phyloP scores from a whole-genome alignment of 2,797 vertebrate genomes.

The Ctenochaetus hawaiiensis region DNA sequence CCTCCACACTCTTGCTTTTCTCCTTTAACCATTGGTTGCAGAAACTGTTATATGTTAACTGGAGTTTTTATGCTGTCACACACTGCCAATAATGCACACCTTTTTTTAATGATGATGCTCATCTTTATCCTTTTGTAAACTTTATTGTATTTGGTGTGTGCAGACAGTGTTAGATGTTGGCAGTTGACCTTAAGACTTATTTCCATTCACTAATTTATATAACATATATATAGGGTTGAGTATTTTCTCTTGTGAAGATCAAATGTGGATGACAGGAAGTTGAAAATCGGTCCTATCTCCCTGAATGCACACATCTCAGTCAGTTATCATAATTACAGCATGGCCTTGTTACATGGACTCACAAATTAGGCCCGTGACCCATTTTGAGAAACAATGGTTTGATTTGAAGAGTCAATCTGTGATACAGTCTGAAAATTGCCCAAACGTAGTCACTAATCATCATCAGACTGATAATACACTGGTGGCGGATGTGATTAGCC shows the following conservation, averaged over 20 bases:
- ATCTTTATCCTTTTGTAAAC: no score
- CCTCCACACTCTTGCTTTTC: no score
- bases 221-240: background rate
- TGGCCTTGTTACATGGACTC: background rate
- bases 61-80: no score
- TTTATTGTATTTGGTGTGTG: no score
- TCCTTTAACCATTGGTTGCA: no score
- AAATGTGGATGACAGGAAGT: background rate
- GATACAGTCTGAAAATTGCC: conserved; percentile 28
- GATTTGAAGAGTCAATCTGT: conserved; percentile 47
- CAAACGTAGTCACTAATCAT: conserved; percentile 37
- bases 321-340: conserved; percentile 23
- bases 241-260: background rate
- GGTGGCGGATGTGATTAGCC: conserved; percentile 49
- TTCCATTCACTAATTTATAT: background rate
- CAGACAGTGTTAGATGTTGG: no score
- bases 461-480: conserved; percentile 27
- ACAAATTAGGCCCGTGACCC: conserved; percentile 38
- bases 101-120: no score
- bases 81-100: no score
- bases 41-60: no score
- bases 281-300: background rate
- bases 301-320: background rate
- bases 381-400: conserved; percentile 46
- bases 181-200: no score